Percentiles rank a stretch among this genome's conserved stretches.
phyloP scores from a whole-genome alignment of 2,888 invertebrate species.

The Hipparchia semele region DNA sequence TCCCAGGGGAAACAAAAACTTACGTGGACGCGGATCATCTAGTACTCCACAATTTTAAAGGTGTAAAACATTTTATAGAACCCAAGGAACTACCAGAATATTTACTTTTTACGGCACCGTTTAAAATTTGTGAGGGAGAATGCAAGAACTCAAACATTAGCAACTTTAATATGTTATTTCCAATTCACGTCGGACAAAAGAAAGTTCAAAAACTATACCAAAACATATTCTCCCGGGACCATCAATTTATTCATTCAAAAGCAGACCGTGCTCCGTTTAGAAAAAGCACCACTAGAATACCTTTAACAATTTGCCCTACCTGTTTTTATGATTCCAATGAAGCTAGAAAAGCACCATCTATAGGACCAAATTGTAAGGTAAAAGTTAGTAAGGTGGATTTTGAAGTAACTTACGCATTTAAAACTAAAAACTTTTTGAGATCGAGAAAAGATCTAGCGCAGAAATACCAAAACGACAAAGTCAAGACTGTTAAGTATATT shows the following conservation, averaged over 20 bases:
- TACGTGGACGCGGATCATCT: too few relatives aligned
- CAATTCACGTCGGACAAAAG: conserved; percentile 56
- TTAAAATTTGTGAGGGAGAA: conserved; percentile 58
- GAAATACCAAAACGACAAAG: not conserved
- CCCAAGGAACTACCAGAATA: conserved; percentile 48
- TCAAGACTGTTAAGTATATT: not conserved
- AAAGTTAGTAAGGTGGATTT: conserved; percentile 35
- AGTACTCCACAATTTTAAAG: not conserved
- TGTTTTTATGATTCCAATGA: not conserved
- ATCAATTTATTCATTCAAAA: conserved; percentile 39
- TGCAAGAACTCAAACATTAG: conserved; percentile 36
- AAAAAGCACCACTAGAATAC: conserved; percentile 43
- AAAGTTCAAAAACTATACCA: conserved; percentile 48
- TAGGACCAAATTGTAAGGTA: conserved; percentile 23
- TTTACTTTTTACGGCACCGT: conserved; percentile 69
- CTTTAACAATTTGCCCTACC: conserved; percentile 44
- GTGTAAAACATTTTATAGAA: conserved; percentile 54
- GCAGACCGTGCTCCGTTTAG: conserved; percentile 52
- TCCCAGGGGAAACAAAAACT: too few relatives aligned
- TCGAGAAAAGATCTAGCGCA: not conserved
- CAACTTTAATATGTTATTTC: conserved; percentile 59
- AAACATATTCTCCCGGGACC: conserved; percentile 47
- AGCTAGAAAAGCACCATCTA: conserved; percentile 4
- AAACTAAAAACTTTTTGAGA: conserved; percentile 9
- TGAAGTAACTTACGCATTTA: conserved; percentile 12